Evolutionary conservation across 2,888 invertebrate species (phyloP).

Genomic region (Podabrus alpinus): DNA sequence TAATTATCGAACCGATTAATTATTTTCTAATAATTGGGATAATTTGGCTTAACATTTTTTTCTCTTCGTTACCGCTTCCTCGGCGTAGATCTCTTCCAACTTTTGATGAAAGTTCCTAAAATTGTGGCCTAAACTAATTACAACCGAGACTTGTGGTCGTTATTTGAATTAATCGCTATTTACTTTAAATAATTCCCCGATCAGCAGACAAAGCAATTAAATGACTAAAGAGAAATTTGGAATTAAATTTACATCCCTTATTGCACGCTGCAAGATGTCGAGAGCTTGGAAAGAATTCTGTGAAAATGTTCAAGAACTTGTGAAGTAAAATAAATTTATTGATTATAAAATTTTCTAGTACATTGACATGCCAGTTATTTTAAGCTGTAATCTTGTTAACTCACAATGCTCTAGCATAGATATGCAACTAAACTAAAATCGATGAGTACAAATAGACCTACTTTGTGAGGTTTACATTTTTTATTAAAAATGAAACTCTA

Average conservation of each 20-base stretch:
- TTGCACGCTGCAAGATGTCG: neutral
- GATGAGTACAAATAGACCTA: neutral
- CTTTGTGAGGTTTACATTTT: too few relatives aligned
- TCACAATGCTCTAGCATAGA: neutral
- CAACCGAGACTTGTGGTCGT: neutral
- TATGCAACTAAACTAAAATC: neutral
- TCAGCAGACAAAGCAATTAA: neutral
- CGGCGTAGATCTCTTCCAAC: neutral
- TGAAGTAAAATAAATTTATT: neutral
- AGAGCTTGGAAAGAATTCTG: neutral
- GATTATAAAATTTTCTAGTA: neutral
- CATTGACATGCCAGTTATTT: neutral
- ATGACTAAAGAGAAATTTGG: neutral
- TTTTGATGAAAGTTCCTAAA: neutral
- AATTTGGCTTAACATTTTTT: neutral
- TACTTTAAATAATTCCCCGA: neutral
- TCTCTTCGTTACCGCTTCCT: neutral
- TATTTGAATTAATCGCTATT: neutral
- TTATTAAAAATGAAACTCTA: neutral
- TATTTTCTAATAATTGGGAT: neutral
- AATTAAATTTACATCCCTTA: neutral
- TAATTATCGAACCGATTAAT: neutral
- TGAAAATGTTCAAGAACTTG: neutral
- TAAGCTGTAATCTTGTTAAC: neutral
- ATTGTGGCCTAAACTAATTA: neutral